phyloP scores from a whole-genome alignment of 2,797 vertebrate genomes.

The Lithobates sylvaticus region DNA sequence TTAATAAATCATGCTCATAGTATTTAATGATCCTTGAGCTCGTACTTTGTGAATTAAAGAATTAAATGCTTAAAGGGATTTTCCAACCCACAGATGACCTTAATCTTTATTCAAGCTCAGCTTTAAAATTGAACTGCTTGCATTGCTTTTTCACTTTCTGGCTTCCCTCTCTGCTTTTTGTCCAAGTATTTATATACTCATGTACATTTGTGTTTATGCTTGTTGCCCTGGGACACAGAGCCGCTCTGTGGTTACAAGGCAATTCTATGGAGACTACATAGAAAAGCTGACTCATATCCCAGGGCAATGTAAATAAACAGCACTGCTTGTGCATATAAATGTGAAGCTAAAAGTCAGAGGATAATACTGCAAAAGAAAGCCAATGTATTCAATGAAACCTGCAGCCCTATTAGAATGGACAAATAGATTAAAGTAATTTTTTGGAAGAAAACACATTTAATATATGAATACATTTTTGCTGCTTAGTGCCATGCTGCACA shows the following conservation, averaged over 20 bases:
- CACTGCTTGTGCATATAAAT: neutral
- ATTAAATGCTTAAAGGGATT: neutral
- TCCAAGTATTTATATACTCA: neutral
- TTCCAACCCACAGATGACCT: neutral
- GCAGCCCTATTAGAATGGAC: too few species aligned
- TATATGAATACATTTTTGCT: neutral
- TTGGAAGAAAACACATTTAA: neutral
- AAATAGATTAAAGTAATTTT: neutral
- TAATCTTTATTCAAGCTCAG: neutral
- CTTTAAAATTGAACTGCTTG: neutral
- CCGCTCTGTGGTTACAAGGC: neutral
- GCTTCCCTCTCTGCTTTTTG: neutral
- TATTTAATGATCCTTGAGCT: neutral
- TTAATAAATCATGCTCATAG: neutral
- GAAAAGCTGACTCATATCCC: slow-evolving; percentile 5
- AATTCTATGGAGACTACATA: neutral
- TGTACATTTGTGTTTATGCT: neutral
- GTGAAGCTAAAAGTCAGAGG: neutral
- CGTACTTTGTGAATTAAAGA: neutral
- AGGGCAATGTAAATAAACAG: neutral
- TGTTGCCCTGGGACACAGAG: neutral
- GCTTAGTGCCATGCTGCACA: neutral
- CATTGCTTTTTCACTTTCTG: neutral
- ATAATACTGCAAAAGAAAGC: neutral
- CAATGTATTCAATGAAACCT: neutral